Evolutionary conservation across 2,113 vertebrate species (phyloP).

Genomic region (Corythaixoides concolor): DNA sequence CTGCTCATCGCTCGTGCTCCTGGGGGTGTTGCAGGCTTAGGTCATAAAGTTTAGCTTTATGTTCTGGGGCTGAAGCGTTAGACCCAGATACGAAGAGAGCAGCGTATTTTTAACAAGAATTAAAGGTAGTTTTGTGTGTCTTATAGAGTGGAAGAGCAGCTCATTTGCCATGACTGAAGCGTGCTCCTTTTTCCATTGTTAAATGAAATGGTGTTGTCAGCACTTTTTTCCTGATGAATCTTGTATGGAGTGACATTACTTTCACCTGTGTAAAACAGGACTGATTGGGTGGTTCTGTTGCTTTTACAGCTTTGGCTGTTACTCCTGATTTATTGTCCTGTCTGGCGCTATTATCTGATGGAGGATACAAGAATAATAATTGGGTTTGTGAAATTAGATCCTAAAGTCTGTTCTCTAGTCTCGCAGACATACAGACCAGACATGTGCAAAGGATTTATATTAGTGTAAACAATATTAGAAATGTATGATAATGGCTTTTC

Average conservation of each 20-base stretch:
- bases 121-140: not conserved
- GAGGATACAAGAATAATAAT: not conserved
- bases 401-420: not conserved
- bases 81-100: not conserved
- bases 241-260: not conserved
- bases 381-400: not conserved
- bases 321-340: not conserved
- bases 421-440: not conserved
- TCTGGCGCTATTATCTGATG: not conserved
- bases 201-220: not conserved
- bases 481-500: not conserved
- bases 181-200: not conserved
- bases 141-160: not conserved
- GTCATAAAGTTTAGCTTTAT: not conserved
- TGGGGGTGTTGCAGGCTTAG: not conserved
- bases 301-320: not conserved
- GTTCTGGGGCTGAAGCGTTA: not conserved
- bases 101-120: not conserved
- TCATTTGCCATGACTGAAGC: accelerated
- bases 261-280: not conserved
- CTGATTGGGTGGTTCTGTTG: not conserved
- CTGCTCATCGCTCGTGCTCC: accelerated
- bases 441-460: not conserved
- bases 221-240: not conserved
- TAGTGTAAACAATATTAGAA: not conserved